Conservation (phyloP, 2,113 vertebrate species). For the Penelope pileata region DNA sequence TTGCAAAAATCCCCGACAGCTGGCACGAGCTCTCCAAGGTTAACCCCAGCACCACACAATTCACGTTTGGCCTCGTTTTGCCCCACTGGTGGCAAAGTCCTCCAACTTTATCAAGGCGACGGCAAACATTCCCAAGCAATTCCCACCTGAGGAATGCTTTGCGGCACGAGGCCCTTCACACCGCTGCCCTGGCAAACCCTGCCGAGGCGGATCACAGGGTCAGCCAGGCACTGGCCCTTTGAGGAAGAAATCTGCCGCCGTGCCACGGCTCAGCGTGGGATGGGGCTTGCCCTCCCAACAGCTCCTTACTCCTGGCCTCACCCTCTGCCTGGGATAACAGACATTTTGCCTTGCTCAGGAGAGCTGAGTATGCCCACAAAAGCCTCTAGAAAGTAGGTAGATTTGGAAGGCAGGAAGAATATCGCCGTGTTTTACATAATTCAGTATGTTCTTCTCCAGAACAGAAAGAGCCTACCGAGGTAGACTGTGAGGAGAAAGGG, state of each 20-base stretch:
- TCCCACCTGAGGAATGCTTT: background rate
- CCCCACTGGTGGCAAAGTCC: background rate
- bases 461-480: background rate
- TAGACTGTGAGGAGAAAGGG: fast-evolving
- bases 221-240: background rate
- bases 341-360: background rate
- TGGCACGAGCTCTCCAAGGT: fast-evolving
- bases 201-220: background rate
- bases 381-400: background rate
- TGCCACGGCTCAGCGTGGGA: background rate
- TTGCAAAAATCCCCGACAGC: too few relatives aligned
- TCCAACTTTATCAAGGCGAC: background rate
- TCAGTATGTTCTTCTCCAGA: background rate
- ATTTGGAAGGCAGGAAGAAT: background rate
- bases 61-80: background rate
- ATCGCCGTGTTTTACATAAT: background rate
- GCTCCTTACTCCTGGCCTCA: background rate
- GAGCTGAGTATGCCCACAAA: background rate
- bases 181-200: background rate
- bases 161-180: background rate
- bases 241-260: background rate
- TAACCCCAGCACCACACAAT: background rate
- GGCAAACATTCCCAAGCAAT: background rate
- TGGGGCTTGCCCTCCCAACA: background rate
- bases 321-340: background rate